Evolutionary conservation across 2,113 vertebrate genomes (phyloP), one percentile per base, ranked within the genome.

Genomic region (Platanista minor): DNA sequence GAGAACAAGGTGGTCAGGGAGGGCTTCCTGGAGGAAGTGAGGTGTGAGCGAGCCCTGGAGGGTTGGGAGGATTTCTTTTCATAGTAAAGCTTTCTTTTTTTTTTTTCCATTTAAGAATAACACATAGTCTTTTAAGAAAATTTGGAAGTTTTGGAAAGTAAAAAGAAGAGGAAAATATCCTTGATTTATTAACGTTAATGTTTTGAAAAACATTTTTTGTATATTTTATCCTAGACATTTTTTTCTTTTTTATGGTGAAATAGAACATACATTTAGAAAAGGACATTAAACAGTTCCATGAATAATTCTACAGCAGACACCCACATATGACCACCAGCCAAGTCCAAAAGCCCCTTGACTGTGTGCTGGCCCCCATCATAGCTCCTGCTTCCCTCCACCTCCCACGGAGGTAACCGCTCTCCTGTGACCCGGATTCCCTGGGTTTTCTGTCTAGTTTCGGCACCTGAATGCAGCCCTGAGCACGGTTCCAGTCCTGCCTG

Each of bases 11-110:
- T 77, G 17, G 80, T 90, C 84, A 18, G 64, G 43, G 80, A 72
- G n/a, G 72, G 82, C 62, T 84, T 62, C 84, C 84, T 81, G 92
- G 94, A 77, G 61, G 82, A 67, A 21, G 77, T 41, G 31, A 72
- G 18, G 7, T 20, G 0, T 54, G 46, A 74, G 46, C 3, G 0
- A 82, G 69, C 57, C 25, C 61, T 78, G 5, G 41, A 17, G 41
- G n/a, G 4, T 21, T 33, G n/a, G 92, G 20, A 80, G 29, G 18
- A 18, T 41, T 72, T 71, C 39, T 83, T 67, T 89, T 75, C 36
- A 49, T 83, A 69, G 62, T 43, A 77, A 69, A 59, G 2, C 52
- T 61, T 54, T 39, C 41, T 52, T 81, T 46, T 41, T 43, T 46
- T 72, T 69, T 57, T 36, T n/a, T 17, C 2, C 8, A 23, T 43